These are phyloP conservation scores for Heliocidaris erythrogramma DNA, from an alignment of 35 echinoderm and acorn worm genomes.

Conservation along the genomic window DNA sequence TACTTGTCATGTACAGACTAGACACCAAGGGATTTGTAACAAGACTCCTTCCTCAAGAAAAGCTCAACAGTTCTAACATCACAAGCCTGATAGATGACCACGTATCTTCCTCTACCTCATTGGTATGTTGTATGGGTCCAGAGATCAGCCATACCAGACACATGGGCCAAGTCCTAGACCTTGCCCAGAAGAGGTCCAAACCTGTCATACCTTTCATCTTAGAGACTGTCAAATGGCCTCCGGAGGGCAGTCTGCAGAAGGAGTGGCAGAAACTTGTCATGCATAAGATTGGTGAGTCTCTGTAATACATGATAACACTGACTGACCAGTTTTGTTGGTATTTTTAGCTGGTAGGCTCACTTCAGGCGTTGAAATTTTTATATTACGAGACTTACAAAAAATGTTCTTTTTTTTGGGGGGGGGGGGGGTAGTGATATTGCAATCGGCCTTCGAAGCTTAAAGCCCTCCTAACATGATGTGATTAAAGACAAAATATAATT, in stretches of 20 bases:
- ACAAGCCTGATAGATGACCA: neutral
- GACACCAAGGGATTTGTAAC: conserved; percentile 74
- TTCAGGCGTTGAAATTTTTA: too few species aligned
- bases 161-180: conserved; percentile 50
- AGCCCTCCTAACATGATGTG: too few species aligned
- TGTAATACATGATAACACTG: neutral
- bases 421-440: too few species aligned
- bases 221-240: conserved; percentile 80
- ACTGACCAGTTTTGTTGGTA: too few species aligned
- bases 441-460: too few species aligned
- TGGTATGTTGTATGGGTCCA: conserved; percentile 87
- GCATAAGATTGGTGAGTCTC: conserved; percentile 85
- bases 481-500: too few species aligned
- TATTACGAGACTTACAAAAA: too few species aligned
- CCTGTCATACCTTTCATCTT: conserved; percentile 82
- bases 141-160: conserved; percentile 62
- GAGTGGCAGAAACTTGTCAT: conserved; percentile 72
- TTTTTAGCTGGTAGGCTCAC: too few species aligned
- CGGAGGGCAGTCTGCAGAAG: conserved; percentile 68
- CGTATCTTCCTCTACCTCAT: conserved; percentile 46
- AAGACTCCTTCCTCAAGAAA: conserved; percentile 41
- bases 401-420: too few species aligned
- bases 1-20: conserved; percentile 43
- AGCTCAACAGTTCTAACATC: conserved; percentile 50
- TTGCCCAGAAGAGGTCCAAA: conserved; percentile 55